Evolutionary conservation across 2,797 vertebrate genomes (phyloP).

Genomic region (Lepidocolaptes lacrymiger): DNA sequence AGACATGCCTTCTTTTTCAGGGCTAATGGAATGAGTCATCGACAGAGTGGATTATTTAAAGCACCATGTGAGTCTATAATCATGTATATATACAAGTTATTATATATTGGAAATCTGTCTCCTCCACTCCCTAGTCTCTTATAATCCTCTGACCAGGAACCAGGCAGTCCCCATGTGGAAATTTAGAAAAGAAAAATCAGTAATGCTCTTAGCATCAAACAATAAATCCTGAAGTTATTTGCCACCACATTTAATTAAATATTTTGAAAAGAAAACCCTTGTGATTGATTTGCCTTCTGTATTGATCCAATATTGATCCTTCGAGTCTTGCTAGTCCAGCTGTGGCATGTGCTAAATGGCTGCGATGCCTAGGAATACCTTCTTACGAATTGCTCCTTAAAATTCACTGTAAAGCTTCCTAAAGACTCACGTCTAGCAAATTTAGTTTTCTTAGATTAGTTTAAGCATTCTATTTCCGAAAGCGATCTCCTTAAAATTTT

Average conservation of each 20-base stretch:
- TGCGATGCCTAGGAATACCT: conserved; percentile 80
- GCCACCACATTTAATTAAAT: conserved; percentile 94
- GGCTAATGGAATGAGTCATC: conserved; percentile 86
- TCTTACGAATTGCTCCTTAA: conserved; percentile 73
- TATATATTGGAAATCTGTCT: conserved; percentile 94
- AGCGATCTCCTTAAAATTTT: background rate
- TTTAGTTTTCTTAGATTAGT: background rate
- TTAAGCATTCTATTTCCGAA: background rate
- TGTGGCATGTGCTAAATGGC: conserved; percentile 87
- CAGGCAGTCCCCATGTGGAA: conserved; percentile 83
- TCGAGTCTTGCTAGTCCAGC: conserved; percentile 82
- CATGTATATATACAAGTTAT: conserved; percentile 92
- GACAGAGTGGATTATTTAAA: conserved; percentile 88
- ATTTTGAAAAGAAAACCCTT: conserved; percentile 90
- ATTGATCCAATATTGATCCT: conserved; percentile 89
- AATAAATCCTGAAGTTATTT: conserved; percentile 91
- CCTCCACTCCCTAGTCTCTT: conserved; percentile 87
- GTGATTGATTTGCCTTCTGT: conserved; percentile 88
- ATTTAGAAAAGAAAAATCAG: conserved; percentile 89
- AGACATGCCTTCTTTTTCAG: conserved; percentile 76
- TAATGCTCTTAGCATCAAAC: conserved; percentile 93
- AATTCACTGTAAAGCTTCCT: conserved; percentile 53
- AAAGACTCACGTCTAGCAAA: conserved; percentile 22
- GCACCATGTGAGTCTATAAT: conserved; percentile 87
- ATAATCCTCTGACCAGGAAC: conserved; percentile 85